Conservation (phyloP, 2,888 invertebrate species). For the Acleris laterana region DNA sequence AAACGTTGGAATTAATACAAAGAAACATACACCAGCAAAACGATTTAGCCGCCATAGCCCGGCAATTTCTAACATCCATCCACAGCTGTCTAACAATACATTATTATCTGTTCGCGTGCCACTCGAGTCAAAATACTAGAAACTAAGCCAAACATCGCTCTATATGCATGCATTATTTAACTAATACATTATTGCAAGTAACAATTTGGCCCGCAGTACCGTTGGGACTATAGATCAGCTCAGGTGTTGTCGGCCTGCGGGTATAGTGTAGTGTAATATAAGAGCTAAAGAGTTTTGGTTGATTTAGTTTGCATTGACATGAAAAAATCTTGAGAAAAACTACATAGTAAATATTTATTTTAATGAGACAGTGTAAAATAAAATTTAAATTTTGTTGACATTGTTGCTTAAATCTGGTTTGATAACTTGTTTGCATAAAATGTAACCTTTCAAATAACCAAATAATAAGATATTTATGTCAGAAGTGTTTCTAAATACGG, state of each 20-base stretch:
- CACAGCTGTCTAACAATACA: constrained; percentile 14
- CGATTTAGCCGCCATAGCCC: no score
- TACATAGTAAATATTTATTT: no score
- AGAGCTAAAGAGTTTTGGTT: constrained; percentile 4
- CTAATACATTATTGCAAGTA: constrained; percentile 73
- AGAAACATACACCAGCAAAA: no score
- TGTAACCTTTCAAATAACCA: no score
- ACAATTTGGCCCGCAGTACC: constrained; percentile 81
- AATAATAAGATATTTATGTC: no score
- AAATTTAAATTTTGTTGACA: no score
- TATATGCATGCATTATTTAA: constrained; percentile 56
- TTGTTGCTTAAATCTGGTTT: no score
- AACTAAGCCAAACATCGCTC: constrained; percentile 35
- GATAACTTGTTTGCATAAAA: no score
- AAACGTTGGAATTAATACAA: no score
- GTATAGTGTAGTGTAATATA: constrained; percentile 52
- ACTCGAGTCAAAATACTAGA: constrained; percentile 21
- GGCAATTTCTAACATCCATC: constrained; percentile 12
- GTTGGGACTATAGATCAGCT: constrained; percentile 79
- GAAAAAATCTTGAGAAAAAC: not conserved
- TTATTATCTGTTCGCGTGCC: constrained; percentile 18
- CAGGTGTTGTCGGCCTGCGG: constrained; percentile 80
- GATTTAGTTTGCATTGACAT: not conserved
- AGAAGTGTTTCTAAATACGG: no score
- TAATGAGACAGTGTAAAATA: no score